phyloP scores from a whole-genome alignment of 1,140 invertebrate species.

The Pollicipes pollicipes region DNA sequence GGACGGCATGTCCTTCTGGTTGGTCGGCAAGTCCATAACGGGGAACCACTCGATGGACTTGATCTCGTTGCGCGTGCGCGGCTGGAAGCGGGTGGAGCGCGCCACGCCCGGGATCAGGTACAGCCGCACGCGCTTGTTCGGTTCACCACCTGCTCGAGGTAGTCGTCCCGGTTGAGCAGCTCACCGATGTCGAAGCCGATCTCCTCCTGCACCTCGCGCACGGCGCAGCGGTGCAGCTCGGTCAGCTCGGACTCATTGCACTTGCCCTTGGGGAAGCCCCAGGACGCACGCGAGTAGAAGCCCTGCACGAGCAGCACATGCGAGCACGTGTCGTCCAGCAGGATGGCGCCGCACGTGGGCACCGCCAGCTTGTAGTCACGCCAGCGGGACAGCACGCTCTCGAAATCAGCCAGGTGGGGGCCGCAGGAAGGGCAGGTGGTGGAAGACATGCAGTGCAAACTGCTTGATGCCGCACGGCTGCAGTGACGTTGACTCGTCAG shows the following conservation, averaged over 20 bases:
- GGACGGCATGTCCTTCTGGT: slow-evolving; percentile 53
- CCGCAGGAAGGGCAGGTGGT: slow-evolving; percentile 57
- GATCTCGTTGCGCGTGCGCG: slow-evolving; percentile 84
- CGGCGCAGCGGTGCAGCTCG: slow-evolving; percentile 3
- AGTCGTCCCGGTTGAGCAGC: slow-evolving; percentile 62
- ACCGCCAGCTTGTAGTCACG: slow-evolving; percentile 81
- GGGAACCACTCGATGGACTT: slow-evolving; percentile 84
- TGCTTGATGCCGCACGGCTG: neutral
- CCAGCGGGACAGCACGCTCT: slow-evolving; percentile 73
- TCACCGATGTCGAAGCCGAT: slow-evolving; percentile 82
- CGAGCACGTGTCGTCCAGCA: slow-evolving; percentile 65
- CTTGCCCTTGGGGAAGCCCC: slow-evolving; percentile 84
- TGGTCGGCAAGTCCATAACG: slow-evolving; percentile 63
- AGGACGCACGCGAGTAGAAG: slow-evolving; percentile 77
- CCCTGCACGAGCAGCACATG: slow-evolving; percentile 38
- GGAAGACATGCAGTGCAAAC: slow-evolving; percentile 44
- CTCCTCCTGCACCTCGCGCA: slow-evolving; percentile 66
- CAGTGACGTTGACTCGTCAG: slow-evolving; percentile 33
- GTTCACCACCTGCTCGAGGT: slow-evolving; percentile 67
- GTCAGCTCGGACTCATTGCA: neutral
- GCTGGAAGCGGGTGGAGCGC: slow-evolving; percentile 65
- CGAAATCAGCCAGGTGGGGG: slow-evolving; percentile 28
- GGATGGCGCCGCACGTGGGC: slow-evolving; percentile 87
- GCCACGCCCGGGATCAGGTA: slow-evolving; percentile 78
- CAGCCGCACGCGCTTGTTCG: slow-evolving; percentile 71